Percentiles rank a stretch among this genome's conserved stretches.
Conservation (phyloP, 2,113 vertebrate genomes). For the Echinops telfairi region DNA sequence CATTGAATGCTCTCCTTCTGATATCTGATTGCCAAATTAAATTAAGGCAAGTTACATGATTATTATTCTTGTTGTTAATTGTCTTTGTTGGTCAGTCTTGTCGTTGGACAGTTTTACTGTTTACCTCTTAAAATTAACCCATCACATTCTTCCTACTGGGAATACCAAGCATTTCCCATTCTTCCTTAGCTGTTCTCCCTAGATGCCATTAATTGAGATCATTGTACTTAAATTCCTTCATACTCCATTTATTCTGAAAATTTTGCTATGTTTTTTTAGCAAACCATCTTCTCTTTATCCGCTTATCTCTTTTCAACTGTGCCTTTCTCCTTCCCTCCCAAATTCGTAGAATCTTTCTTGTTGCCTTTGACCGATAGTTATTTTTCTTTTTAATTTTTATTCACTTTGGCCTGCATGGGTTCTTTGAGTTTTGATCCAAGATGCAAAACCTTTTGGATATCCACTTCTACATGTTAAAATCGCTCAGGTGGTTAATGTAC, state of each 20-base stretch:
- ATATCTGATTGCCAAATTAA: no score
- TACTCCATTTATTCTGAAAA: neutral
- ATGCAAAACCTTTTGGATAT: neutral
- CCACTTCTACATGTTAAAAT: neutral
- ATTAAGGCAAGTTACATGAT: no score
- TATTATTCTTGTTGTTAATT: no score
- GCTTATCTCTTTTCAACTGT: no score
- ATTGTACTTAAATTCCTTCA: neutral
- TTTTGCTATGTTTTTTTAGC: neutral
- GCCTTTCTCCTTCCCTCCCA: no score
- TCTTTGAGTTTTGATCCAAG: neutral
- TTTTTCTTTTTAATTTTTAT: neutral
- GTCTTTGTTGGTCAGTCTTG: no score
- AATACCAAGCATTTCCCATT: slow-evolving; percentile 24
- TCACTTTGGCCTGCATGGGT: no score
- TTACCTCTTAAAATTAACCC: neutral
- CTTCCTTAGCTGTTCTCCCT: neutral
- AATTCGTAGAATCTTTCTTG: neutral
- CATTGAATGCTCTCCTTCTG: no score
- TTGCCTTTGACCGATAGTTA: neutral
- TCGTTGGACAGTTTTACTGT: no score
- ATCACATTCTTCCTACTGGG: neutral
- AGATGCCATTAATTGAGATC: neutral
- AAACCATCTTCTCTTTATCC: neutral
- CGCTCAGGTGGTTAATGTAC: neutral